Evolutionary conservation across 35 echinoderm and acorn worm species (phyloP).

Genomic region (Lytechinus variegatus): DNA sequence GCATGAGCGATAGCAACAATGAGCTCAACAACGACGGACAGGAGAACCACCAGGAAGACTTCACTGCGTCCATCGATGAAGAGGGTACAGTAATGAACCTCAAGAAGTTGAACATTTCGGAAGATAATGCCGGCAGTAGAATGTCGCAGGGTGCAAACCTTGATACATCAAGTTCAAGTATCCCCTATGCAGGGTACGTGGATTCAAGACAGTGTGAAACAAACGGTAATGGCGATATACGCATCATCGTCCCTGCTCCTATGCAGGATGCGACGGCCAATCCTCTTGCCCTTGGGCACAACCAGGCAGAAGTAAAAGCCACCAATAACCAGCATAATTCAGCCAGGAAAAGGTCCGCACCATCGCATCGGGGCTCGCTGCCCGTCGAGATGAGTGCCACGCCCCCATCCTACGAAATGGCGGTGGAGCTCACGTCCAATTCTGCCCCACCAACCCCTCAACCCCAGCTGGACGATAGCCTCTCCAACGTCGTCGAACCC

Average conservation of each 20-base stretch:
- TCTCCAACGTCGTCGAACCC: not conserved
- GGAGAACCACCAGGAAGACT: slow-evolving; percentile 40
- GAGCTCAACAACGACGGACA: slow-evolving; percentile 62
- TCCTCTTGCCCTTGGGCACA: slow-evolving; percentile 62
- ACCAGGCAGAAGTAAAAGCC: slow-evolving; percentile 51
- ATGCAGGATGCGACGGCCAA: slow-evolving; percentile 88
- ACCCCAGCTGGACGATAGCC: slow-evolving; percentile 1
- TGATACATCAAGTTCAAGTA: slow-evolving; percentile 54
- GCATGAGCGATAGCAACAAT: slow-evolving; percentile 74
- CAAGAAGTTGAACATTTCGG: slow-evolving; percentile 79
- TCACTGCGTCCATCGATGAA: slow-evolving; percentile 40
- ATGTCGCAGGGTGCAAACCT: slow-evolving; percentile 40
- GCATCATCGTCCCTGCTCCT: slow-evolving; percentile 65
- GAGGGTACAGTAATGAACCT: slow-evolving; percentile 57
- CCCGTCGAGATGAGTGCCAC: slow-evolving; percentile 26
- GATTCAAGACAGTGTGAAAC: slow-evolving; percentile 19
- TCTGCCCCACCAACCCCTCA: slow-evolving; percentile 24
- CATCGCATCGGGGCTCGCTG: slow-evolving; percentile 19
- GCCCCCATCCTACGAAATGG: slow-evolving; percentile 42
- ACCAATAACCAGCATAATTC: slow-evolving; percentile 1
- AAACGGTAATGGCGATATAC: slow-evolving; percentile 60
- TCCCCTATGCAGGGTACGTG: slow-evolving; percentile 9
- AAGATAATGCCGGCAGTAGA: slow-evolving; percentile 42
- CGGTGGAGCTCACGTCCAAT: slow-evolving; percentile 28
- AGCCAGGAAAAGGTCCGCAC: slow-evolving; percentile 21